Conservation (phyloP, 2,797 vertebrate species). For the Chaunax sp. region DNA sequence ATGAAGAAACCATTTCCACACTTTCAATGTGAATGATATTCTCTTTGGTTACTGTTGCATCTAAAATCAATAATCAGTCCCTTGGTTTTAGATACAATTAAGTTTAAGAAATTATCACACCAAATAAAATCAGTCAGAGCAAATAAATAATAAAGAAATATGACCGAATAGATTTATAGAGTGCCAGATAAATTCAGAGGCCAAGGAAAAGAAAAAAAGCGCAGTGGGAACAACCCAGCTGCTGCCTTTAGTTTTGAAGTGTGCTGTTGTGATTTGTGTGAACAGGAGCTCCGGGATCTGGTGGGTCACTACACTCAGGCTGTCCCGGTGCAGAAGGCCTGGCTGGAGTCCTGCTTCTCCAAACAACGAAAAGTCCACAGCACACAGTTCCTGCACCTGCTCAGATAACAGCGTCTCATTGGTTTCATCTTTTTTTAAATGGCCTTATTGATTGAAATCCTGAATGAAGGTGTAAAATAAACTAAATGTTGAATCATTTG, state of each 20-base stretch:
- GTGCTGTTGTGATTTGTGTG: slow-evolving; percentile 1
- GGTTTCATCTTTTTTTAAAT: neutral
- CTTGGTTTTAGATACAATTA: too few species aligned
- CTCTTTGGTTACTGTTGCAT: too few species aligned
- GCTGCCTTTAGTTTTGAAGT: too few species aligned
- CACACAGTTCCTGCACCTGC: slow-evolving; percentile 57
- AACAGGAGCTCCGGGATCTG: slow-evolving; percentile 80
- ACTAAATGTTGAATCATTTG: neutral
- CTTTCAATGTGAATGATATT: too few species aligned
- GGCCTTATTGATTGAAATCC: fast-evolving
- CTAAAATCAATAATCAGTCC: too few species aligned
- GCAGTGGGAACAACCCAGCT: neutral
- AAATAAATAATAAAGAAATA: too few species aligned
- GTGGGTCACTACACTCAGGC: slow-evolving; percentile 62
- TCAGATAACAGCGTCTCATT: slow-evolving; percentile 46
- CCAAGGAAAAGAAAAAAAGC: neutral
- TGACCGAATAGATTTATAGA: too few species aligned
- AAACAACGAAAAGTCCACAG: slow-evolving; percentile 74
- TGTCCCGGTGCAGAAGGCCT: slow-evolving; percentile 74
- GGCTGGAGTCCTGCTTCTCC: slow-evolving; percentile 85
- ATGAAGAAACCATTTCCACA: too few species aligned
- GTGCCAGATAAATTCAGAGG: too few species aligned
- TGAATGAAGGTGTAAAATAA: neutral
- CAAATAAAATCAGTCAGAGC: too few species aligned
- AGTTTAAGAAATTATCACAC: too few species aligned